These are phyloP conservation scores for Boleophthalmus pectinirostris DNA, from an alignment of 2,113 vertebrate genomes.

Conservation along the genomic window DNA sequence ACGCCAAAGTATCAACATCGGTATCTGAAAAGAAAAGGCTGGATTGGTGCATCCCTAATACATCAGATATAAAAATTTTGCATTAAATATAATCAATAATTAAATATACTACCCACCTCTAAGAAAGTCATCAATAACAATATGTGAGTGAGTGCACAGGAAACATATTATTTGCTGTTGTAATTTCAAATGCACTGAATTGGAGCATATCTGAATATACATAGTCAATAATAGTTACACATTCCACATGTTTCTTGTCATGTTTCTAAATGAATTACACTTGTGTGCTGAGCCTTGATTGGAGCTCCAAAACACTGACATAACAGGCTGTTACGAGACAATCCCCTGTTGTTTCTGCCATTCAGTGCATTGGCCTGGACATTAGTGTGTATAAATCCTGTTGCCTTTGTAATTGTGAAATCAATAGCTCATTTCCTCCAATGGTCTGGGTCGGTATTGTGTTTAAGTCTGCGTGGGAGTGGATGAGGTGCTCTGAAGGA, in stretches of 20 bases:
- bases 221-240: not conserved
- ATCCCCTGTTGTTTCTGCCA: constrained; percentile 59
- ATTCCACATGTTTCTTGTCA: not conserved
- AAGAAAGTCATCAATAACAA: too few relatives aligned
- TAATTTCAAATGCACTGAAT: not conserved
- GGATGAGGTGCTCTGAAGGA: constrained; percentile 51
- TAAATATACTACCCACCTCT: too few relatives aligned
- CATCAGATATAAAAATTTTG: too few relatives aligned
- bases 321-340: constrained; percentile 54
- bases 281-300: constrained; percentile 8
- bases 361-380: constrained; percentile 62
- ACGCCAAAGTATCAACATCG: too few relatives aligned
- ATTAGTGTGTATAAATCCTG: constrained; percentile 63
- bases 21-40: too few relatives aligned
- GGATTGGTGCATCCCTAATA: too few relatives aligned
- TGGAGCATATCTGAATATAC: not conserved
- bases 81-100: too few relatives aligned
- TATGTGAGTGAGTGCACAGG: too few relatives aligned
- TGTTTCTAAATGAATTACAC: constrained; percentile 26
- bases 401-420: constrained; percentile 74
- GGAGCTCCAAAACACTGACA: constrained; percentile 36
- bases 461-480: constrained; percentile 45
- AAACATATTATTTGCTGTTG: too few relatives aligned
- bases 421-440: constrained; percentile 77
- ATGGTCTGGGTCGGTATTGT: constrained; percentile 56